Base-by-base conservation (phyloP, 2,888 invertebrate genomes). In the Heteropelma amictum region DNA sequence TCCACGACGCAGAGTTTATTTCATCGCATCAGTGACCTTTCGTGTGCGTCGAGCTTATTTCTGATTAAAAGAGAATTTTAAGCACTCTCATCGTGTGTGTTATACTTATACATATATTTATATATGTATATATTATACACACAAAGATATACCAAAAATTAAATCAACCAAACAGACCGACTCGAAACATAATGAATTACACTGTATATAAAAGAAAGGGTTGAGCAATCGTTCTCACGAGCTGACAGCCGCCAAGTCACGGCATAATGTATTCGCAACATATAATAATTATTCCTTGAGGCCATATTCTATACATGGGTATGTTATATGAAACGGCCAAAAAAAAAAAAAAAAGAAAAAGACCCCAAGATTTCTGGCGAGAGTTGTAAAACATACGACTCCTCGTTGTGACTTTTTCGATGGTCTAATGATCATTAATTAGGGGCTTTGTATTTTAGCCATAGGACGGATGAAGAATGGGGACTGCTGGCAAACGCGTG, bases 111-210 rank as follows among this genome's bases (percentile, higher is more conserved):
- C 1, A 21, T 28, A n/a, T n/a, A n/a, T n/a, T n/a, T n/a, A 14
- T 42, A 21, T 23, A 6, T 21, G 53, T 51, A 3, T 30, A 33
- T 21, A 33, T 53, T 53, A 5, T 51, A 14, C 33, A 33, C n/a
- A 10, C 14, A 28, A 28, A 28, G 28, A 12, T 12, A 38, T 58
- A 38, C 38, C 56, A 40, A 49, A 69, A 64, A 67, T 51, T 28
- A 69, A 73, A 74, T 69, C 64, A 42, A 56, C 17, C 69, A 51
- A 64, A 58, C 45, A 14, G 58, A 40, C 35, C 40, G 53, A 33
- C 60, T 53, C 56, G 51, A 63, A 74, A 42, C 49, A 74, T 74
- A 74, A 74, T 74, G 70, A 74, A 74, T 74, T 74, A 63, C 51
- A 64, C 45, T 40, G 26, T 6, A 30, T 72, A 63, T 33, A 51